Conservation (phyloP, 2,797 vertebrate genomes). For the Sebastes umbrosus region DNA sequence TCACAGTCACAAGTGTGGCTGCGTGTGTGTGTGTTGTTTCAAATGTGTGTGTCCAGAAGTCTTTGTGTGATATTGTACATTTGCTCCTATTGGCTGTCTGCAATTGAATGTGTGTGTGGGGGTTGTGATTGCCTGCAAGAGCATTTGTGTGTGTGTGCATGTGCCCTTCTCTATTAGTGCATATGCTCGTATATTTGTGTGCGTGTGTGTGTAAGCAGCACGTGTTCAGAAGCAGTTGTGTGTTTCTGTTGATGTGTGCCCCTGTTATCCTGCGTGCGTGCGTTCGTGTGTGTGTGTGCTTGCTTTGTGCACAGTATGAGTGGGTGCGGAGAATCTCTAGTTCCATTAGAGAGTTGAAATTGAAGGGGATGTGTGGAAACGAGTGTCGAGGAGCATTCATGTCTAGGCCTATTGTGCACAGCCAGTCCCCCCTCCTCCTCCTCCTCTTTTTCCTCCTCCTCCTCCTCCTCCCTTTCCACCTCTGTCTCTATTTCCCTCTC, state of each 20-base stretch:
- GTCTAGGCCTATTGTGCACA: constrained; percentile 77
- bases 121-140: too few relatives aligned
- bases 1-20: constrained; percentile 22
- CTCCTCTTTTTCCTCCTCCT: background rate
- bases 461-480: constrained; percentile 40
- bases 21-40: background rate
- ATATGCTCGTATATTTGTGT: background rate
- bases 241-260: constrained; percentile 25
- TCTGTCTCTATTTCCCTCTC: constrained; percentile 58
- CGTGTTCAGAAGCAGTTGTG: constrained; percentile 12
- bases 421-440: constrained; percentile 13
- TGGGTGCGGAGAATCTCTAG: constrained; percentile 61
- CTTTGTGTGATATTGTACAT: constrained; percentile 8
- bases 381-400: constrained; percentile 80
- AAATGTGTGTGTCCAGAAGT: background rate
- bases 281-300: background rate
- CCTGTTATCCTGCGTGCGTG: background rate
- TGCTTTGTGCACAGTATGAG: constrained; percentile 60
- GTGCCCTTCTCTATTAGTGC: background rate
- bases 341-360: constrained; percentile 79
- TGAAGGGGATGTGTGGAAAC: constrained; percentile 79
- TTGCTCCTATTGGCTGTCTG: constrained; percentile 10
- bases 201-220: background rate
- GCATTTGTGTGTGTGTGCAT: background rate
- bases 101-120: background rate